These are phyloP conservation scores for Keiferia lycopersicella DNA, from an alignment of 2,888 invertebrate genomes.

Conservation along the genomic window DNA sequence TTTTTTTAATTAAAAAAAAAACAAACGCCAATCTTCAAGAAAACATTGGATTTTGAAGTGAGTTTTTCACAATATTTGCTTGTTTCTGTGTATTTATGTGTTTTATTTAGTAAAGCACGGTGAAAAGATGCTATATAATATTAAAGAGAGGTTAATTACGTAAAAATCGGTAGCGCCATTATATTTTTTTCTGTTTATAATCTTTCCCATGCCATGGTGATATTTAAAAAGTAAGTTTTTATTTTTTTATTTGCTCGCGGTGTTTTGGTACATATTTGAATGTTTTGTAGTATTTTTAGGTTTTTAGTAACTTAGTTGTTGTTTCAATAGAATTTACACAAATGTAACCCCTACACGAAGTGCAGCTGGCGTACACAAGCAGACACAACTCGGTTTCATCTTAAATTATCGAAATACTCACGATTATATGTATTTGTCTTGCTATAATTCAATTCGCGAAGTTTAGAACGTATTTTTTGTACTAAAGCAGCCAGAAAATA, in stretches of 20 bases:
- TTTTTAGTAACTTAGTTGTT: neutral
- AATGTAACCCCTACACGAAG: neutral
- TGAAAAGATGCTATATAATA: neutral
- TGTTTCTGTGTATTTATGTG: neutral
- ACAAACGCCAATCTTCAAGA: conserved; percentile 62
- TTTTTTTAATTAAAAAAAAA: conserved; percentile 73
- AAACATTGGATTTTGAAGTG: conserved; percentile 17
- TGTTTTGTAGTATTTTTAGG: conserved; percentile 22
- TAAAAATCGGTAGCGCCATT: conserved; percentile 36
- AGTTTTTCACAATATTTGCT: conserved; percentile 10
- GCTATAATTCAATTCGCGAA: neutral
- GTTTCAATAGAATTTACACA: neutral
- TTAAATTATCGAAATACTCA: neutral
- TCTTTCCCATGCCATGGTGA: conserved; percentile 51
- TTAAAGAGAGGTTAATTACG: conserved; percentile 22
- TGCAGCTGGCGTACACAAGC: neutral
- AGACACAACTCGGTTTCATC: neutral
- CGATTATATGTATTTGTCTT: neutral
- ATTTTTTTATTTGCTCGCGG: conserved; percentile 53
- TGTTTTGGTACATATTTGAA: conserved; percentile 42
- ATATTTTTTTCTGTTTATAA: conserved; percentile 41
- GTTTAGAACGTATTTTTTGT: neutral
- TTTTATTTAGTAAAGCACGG: neutral
- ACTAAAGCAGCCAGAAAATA: neutral
- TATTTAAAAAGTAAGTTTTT: conserved; percentile 61